Evolutionary conservation across 2,888 invertebrate species (phyloP).

Genomic region (Sussaba pulchella): DNA sequence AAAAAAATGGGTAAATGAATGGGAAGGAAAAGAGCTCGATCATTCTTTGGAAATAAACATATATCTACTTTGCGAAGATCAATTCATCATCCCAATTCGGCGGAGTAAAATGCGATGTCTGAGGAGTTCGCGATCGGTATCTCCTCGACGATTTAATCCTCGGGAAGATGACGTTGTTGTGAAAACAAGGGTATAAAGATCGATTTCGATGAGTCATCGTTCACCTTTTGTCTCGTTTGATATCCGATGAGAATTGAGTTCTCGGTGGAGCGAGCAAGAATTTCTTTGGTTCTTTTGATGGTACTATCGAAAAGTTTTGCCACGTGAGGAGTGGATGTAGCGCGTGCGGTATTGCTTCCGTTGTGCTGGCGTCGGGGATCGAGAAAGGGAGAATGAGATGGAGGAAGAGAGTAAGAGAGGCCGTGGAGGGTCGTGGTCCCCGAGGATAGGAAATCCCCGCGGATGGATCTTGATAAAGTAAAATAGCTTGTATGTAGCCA

Average conservation of each 20-base stretch:
- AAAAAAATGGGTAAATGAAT: not conserved
- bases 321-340: slow-evolving; percentile 30
- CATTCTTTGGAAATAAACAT: slow-evolving; percentile 55
- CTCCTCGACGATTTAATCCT: slow-evolving; percentile 46
- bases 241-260: slow-evolving; percentile 54
- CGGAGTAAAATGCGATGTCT: slow-evolving; percentile 28
- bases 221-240: slow-evolving; percentile 15
- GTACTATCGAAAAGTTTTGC: slow-evolving; percentile 49
- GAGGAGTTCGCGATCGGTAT: slow-evolving; percentile 37
- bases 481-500: slow-evolving; percentile 64
- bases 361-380: slow-evolving; percentile 32
- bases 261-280: slow-evolving; percentile 39
- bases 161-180: slow-evolving; percentile 46
- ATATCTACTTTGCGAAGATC: slow-evolving; percentile 29
- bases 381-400: slow-evolving; percentile 24
- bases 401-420: slow-evolving; percentile 5
- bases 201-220: slow-evolving; percentile 50
- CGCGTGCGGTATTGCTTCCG: slow-evolving; percentile 27
- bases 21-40: slow-evolving; percentile 32
- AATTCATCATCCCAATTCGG: slow-evolving; percentile 54
- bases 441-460: slow-evolving; percentile 49
- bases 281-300: slow-evolving; percentile 22
- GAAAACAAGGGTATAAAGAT: slow-evolving; percentile 46
- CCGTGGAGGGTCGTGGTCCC: slow-evolving; percentile 65
- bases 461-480: slow-evolving; percentile 70